phyloP scores from a whole-genome alignment of 2,888 invertebrate species.

The Hypomecis punctinalis region DNA sequence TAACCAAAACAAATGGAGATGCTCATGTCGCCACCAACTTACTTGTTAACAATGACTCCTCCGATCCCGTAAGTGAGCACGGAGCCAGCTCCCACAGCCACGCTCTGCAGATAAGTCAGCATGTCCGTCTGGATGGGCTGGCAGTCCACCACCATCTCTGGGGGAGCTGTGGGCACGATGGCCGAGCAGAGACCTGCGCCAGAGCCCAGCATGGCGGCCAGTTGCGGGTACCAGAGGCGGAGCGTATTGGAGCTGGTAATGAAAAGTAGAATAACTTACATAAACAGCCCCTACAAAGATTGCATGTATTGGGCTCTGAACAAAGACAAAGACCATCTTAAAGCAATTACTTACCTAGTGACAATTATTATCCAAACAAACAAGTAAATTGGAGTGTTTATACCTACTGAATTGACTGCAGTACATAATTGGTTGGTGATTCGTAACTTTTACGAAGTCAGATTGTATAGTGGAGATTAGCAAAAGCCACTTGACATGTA shows the following conservation, averaged over 20 bases:
- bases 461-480: conserved; percentile 83
- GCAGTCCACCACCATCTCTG: conserved; percentile 53
- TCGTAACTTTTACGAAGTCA: conserved; percentile 30
- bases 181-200: conserved; percentile 69
- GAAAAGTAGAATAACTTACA: not conserved
- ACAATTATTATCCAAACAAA: no score
- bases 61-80: conserved; percentile 87
- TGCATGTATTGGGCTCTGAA: no score
- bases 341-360: no score
- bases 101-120: conserved; percentile 88
- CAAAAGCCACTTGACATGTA: conserved; percentile 85
- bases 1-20: no score
- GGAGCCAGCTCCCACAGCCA: conserved; percentile 87
- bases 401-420: no score
- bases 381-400: no score
- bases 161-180: conserved; percentile 56
- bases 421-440: not conserved
- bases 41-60: conserved; percentile 71
- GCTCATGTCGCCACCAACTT: not conserved
- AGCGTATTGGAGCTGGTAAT: conserved; percentile 89
- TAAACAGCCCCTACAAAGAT: no score
- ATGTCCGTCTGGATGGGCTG: conserved; percentile 80
- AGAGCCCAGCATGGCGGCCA: conserved; percentile 88
- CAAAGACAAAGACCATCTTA: no score
- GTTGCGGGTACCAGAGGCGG: conserved; percentile 94